Evolutionary conservation across 2,797 vertebrate species (phyloP).

Genomic region (Pelodytes ibericus): DNA sequence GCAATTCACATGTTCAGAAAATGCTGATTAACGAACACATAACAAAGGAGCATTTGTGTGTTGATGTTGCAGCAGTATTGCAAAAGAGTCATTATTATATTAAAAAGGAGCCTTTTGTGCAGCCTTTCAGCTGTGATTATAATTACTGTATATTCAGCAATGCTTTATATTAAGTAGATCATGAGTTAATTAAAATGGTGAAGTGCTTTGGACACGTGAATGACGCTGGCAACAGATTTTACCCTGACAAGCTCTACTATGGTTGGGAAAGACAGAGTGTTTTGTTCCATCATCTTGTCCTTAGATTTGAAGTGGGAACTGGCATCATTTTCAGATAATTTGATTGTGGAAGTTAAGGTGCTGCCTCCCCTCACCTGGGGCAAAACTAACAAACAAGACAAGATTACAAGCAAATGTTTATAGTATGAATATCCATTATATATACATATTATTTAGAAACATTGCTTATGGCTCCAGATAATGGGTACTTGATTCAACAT

Average conservation of each 20-base stretch:
- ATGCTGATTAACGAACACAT: too few relatives aligned
- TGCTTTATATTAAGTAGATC: background rate
- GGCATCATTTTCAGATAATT: background rate
- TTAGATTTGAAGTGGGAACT: background rate
- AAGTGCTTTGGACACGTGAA: conserved; percentile 8
- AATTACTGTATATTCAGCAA: conserved; percentile 10
- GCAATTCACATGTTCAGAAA: too few relatives aligned
- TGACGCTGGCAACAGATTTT: background rate
- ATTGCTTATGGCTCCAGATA: conserved; percentile 3
- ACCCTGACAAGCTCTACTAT: background rate
- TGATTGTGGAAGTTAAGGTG: background rate
- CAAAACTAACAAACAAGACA: conserved; percentile 10
- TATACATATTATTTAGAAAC: background rate
- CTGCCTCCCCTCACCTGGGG: conserved; percentile 23
- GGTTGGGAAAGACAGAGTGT: conserved; percentile 5
- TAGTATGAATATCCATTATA: background rate
- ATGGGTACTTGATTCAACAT: background rate
- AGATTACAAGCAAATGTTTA: conserved; percentile 12
- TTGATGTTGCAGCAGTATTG: background rate
- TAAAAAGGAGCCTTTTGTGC: conserved; percentile 28
- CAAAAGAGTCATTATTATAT: background rate
- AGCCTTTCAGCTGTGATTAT: background rate
- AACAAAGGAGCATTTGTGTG: conserved; percentile 22
- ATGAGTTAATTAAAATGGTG: conserved; percentile 28
- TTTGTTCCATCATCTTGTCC: background rate